A percentile compares a stretch with the other conserved stretches of the same genome.
Conservation (phyloP, 1,140 invertebrate genomes). For the Kradibia gibbosae region DNA sequence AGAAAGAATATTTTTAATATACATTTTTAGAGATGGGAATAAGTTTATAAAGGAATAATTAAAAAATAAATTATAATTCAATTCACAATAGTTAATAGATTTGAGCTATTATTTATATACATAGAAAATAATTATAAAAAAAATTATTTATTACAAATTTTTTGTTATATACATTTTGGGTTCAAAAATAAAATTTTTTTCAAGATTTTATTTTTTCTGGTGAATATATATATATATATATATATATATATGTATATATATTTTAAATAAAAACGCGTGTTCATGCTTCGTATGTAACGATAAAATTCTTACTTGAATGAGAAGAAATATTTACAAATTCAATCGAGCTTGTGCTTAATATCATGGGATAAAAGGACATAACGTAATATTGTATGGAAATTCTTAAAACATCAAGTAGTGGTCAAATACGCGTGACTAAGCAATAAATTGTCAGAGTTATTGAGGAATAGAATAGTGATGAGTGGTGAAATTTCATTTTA, state of each 20-base stretch:
- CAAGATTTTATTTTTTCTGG: too few relatives aligned
- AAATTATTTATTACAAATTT: background rate
- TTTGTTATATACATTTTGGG: background rate
- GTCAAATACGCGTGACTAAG: background rate
- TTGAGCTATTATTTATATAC: too few relatives aligned
- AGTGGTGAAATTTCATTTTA: slow-evolving; percentile 15
- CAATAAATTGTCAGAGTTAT: background rate
- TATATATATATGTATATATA: too few relatives aligned
- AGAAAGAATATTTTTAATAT: too few relatives aligned
- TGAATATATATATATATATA: background rate
- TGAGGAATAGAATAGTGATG: background rate
- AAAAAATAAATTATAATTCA: too few relatives aligned
- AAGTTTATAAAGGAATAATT: too few relatives aligned
- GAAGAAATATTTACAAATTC: background rate
- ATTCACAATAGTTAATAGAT: too few relatives aligned
- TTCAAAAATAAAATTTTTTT: background rate
- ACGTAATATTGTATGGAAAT: background rate
- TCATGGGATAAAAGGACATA: background rate
- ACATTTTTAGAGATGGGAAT: too few relatives aligned
- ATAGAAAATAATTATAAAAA: too few relatives aligned
- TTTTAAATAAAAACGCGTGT: too few relatives aligned
- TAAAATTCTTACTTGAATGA: background rate
- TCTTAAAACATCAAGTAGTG: background rate
- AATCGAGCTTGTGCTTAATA: background rate
- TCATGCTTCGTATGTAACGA: background rate